These are phyloP conservation scores for Alauda arvensis DNA, from an alignment of 2,797 vertebrate species.

Conservation along the genomic window DNA sequence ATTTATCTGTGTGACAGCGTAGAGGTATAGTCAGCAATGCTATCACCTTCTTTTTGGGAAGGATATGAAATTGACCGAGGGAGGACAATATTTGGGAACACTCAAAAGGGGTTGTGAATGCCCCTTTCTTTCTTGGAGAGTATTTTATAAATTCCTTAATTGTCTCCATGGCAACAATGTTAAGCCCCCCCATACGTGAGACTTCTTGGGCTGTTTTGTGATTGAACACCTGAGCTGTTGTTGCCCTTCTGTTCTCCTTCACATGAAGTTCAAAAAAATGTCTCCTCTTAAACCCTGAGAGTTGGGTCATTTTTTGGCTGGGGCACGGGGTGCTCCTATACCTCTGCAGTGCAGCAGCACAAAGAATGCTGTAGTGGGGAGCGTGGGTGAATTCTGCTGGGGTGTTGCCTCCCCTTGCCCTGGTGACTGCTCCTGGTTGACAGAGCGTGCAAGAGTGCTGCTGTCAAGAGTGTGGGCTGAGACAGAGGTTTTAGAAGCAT, in stretches of 20 bases:
- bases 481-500: not conserved
- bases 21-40: not conserved
- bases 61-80: not conserved
- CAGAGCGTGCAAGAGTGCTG: rapidly evolving
- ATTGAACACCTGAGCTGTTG: constrained; percentile 51
- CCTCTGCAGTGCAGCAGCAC: not conserved
- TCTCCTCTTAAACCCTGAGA: constrained; percentile 54
- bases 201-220: constrained; percentile 7
- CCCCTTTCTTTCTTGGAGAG: not conserved
- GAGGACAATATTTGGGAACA: not conserved
- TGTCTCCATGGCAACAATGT: not conserved
- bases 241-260: not conserved
- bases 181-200: not conserved
- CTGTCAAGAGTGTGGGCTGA: rapidly evolving
- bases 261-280: constrained; percentile 18
- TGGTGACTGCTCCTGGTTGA: not conserved
- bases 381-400: rapidly evolving
- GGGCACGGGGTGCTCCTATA: not conserved
- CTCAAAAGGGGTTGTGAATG: not conserved
- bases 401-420: rapidly evolving
- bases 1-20: not conserved
- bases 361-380: rapidly evolving
- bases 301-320: not conserved
- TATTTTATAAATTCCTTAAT: not conserved
- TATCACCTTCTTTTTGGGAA: constrained; percentile 3